phyloP scores from a whole-genome alignment of 1,140 invertebrate genomes.

The Amphibalanus amphitrite region DNA sequence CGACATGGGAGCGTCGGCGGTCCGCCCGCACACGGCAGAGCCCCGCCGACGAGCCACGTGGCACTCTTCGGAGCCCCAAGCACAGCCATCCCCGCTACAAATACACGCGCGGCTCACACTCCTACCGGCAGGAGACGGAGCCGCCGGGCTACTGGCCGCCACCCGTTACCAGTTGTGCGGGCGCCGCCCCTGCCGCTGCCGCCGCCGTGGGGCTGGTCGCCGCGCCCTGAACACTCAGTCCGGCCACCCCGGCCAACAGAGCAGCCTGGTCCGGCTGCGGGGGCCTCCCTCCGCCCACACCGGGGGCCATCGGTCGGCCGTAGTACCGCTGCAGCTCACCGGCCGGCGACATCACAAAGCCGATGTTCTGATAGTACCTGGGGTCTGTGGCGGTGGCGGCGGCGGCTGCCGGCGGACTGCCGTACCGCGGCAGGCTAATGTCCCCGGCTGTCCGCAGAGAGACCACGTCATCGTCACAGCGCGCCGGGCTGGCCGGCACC shows the following conservation, averaged over 20 bases:
- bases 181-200: too few species aligned
- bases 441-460: conserved; percentile 66
- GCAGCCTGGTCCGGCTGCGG: not conserved
- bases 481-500: conserved; percentile 15
- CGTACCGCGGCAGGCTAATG: conserved; percentile 53
- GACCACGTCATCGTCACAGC: conserved; percentile 51
- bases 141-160: not conserved
- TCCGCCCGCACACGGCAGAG: too few species aligned
- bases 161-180: not conserved
- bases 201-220: too few species aligned
- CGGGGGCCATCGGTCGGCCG: not conserved
- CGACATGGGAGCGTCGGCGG: not conserved
- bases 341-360: not conserved
- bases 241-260: not conserved
- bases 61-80: too few species aligned
- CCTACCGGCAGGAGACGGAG: too few species aligned
- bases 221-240: not conserved
- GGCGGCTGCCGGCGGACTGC: conserved; percentile 51
- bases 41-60: too few species aligned
- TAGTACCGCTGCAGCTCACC: not conserved
- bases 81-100: too few species aligned
- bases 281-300: too few species aligned
- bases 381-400: conserved; percentile 33
- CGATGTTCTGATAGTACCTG: not conserved
- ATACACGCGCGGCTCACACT: too few species aligned